These are phyloP conservation scores for Monopis laevigella DNA, from an alignment of 2,888 invertebrate genomes.

Conservation along the genomic window DNA sequence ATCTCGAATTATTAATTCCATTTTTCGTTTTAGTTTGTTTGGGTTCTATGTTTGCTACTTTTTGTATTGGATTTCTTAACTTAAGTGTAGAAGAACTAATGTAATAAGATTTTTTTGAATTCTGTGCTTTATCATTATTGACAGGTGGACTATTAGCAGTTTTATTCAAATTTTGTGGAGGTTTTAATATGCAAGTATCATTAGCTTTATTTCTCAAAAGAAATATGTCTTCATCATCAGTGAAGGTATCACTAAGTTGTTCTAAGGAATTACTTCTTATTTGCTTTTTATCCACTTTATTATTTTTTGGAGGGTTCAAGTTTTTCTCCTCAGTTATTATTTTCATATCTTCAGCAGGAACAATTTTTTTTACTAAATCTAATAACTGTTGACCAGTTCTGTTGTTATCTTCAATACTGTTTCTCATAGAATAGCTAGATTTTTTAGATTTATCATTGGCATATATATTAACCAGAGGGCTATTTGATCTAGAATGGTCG, in stretches of 20 bases:
- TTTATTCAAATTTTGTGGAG: neutral
- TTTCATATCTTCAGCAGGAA: slow-evolving; percentile 42
- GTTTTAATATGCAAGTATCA: neutral
- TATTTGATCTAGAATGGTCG: slow-evolving; percentile 29
- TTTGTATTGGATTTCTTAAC: no score
- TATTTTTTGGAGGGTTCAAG: slow-evolving; percentile 23
- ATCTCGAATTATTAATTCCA: no score
- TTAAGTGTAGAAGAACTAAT: no score
- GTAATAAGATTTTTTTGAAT: no score
- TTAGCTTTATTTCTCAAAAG: neutral
- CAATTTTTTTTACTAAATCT: slow-evolving; percentile 52
- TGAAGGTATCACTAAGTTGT: slow-evolving; percentile 44
- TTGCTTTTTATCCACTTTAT: slow-evolving; percentile 24
- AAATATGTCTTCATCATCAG: slow-evolving; percentile 49
- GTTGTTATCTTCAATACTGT: slow-evolving; percentile 34
- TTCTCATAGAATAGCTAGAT: slow-evolving; percentile 43
- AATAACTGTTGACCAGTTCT: slow-evolving; percentile 23
- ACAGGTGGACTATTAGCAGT: neutral
- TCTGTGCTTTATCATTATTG: no score
- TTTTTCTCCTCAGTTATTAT: slow-evolving; percentile 27
- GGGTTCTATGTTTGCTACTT: no score
- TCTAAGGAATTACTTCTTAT: slow-evolving; percentile 43
- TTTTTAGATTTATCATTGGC: slow-evolving; percentile 41
- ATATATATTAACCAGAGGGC: slow-evolving; percentile 36
- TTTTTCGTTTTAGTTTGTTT: no score